Percentiles rank a stretch among this genome's conserved stretches.
Conservation (phyloP, 1,140 invertebrate genomes). For the Drosophila asahinai region DNA sequence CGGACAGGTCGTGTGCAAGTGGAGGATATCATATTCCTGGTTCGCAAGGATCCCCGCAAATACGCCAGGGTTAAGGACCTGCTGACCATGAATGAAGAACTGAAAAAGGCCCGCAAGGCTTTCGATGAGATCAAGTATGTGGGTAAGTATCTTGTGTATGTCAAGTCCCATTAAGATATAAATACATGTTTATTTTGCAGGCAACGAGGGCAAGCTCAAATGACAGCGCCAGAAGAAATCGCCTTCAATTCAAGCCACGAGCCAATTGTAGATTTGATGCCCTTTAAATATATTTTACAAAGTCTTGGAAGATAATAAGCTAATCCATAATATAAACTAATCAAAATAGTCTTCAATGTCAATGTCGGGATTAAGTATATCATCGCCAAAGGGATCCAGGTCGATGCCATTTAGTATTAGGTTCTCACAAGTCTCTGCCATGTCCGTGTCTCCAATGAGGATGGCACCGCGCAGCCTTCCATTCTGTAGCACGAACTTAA, state of each 20-base stretch:
- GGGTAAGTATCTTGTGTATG: constrained; percentile 56
- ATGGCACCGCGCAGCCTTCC: constrained; percentile 96
- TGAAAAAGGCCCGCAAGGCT: constrained; percentile 99
- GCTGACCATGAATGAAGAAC: constrained; percentile 99
- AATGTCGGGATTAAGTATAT: constrained; percentile 97
- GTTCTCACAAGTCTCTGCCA: constrained; percentile 99
- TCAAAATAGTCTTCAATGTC: constrained; percentile 99
- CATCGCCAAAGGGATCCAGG: constrained; percentile 94
- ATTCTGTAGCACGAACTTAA: constrained; percentile 95
- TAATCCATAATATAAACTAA: constrained; percentile 85
- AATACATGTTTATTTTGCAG: constrained; percentile 28
- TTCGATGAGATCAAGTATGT: constrained; percentile 99
- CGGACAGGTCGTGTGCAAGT: constrained; percentile 97
- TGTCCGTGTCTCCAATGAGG: constrained; percentile 97
- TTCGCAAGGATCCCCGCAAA: constrained; percentile 98
- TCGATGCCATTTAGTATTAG: constrained; percentile 98
- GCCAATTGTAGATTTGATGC: constrained; percentile 32
- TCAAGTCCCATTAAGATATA: background rate
- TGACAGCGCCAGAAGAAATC: constrained; percentile 67
- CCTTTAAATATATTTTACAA: constrained; percentile 20
- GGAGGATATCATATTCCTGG: constrained; percentile 99
- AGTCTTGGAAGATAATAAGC: constrained; percentile 26
- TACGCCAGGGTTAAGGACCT: constrained; percentile 99
- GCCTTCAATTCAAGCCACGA: constrained; percentile 1
- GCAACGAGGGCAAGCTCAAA: constrained; percentile 83